A percentile compares a stretch with the other conserved stretches of the same genome.
Conservation (phyloP, 2,888 invertebrate species). For the Girardia tigrina region DNA sequence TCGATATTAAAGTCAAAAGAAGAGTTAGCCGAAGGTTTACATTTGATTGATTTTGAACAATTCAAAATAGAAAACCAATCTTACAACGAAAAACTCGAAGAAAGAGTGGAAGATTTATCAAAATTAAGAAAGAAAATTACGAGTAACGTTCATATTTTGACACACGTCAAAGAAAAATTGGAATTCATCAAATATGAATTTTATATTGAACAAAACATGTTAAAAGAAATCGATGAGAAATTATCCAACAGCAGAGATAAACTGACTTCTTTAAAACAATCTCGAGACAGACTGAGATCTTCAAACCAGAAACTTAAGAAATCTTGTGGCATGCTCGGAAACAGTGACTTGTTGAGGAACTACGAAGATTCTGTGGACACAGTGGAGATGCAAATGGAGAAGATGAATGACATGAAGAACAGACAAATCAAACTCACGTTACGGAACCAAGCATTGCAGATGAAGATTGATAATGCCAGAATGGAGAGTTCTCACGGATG, state of each 20-base stretch:
- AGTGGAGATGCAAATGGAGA: constrained; percentile 41
- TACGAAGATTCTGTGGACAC: constrained; percentile 52
- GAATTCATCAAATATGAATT: constrained; percentile 48
- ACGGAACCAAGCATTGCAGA: constrained; percentile 44
- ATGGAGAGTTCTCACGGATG: constrained; percentile 27
- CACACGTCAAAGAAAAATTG: constrained; percentile 55
- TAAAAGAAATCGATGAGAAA: constrained; percentile 27
- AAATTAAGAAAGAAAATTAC: constrained; percentile 53
- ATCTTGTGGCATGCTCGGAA: constrained; percentile 54
- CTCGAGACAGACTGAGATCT: constrained; percentile 50
- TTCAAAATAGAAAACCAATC: constrained; percentile 55
- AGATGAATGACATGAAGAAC: constrained; percentile 44
- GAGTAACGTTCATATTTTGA: constrained; percentile 52
- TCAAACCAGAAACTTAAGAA: constrained; percentile 50
- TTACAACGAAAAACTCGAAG: constrained; percentile 55
- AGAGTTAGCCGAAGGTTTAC: constrained; percentile 53
- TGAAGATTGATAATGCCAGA: constrained; percentile 47
- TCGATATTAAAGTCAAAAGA: constrained; percentile 50
- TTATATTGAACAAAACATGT: constrained; percentile 26
- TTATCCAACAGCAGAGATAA: constrained; percentile 46
- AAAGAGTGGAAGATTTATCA: constrained; percentile 54
- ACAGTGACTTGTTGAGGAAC: constrained; percentile 52
- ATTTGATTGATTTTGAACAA: constrained; percentile 55
- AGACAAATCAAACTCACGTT: constrained; percentile 47
- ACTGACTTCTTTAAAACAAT: constrained; percentile 49